Base-by-base conservation (phyloP, 2,888 invertebrate species). In the Iselma pallidipennis region DNA sequence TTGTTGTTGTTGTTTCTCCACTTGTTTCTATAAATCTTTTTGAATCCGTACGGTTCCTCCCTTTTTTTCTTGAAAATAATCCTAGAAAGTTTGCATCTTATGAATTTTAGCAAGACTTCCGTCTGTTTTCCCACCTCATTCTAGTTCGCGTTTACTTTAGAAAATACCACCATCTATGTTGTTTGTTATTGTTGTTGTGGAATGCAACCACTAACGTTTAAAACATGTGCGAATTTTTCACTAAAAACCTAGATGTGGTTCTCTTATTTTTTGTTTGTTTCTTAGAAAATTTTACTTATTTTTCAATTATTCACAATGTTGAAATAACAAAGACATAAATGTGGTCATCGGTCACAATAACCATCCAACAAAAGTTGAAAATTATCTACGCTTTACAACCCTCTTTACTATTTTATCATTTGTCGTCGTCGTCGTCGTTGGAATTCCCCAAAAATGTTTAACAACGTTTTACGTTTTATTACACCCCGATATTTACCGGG, bases 161-260 rank as follows among this genome's bases (percentile, higher is more conserved):
- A 45, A 45, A 45, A 45, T 45, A 23, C 45, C 45, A 45, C n/a
- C 45, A 45, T 45, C 23, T 45, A 45, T 23, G 19, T 45, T 45
- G 23, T 45, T n/a, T 42, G 42, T 45, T 42, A 19, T 19, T 42
- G 9, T 9, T 42, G 9, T 37, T 28, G 3, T 7, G 21, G 45
- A 45, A 45, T 21, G 21, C 9, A 23, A 23, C 45, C 45, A 10
- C 21, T n/a, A 45, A 45, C 21, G 45, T 45, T 45, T 10, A n/a
- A 45, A 45, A 45, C 45, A 45, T 45, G 45, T 45, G 45, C 21
- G 21, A 45, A 45, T 45, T 45, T 23, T 45, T 21, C 16, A 7
- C n/a, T 0, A n/a, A 6, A n/a, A n/a, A 14, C 2, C 16, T 37
- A 37, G 45, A 23, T 45, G 45, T 45, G 45, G 45, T 23, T n/a